These are phyloP conservation scores for Lochmaea capreae DNA, from an alignment of 2,888 invertebrate genomes.

Conservation along the genomic window DNA sequence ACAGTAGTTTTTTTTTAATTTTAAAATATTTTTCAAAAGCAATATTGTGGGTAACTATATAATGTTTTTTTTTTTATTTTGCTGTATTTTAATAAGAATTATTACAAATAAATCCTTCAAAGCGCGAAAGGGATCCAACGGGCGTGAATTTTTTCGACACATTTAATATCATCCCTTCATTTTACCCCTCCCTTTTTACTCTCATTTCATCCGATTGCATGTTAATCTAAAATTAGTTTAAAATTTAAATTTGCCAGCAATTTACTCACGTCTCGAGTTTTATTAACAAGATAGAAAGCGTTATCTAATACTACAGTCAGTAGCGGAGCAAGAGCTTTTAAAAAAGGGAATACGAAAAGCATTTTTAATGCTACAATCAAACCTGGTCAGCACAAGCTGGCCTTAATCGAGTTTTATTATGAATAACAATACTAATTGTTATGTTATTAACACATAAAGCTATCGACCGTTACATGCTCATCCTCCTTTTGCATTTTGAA, in stretches of 20 bases:
- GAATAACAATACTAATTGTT: too few species aligned
- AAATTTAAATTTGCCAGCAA: constrained; percentile 44
- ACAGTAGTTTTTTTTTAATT: too few species aligned
- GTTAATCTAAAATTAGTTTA: constrained; percentile 43
- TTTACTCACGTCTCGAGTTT: constrained; percentile 41
- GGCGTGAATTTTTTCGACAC: constrained; percentile 14
- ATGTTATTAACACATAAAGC: too few species aligned
- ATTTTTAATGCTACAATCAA: too few species aligned
- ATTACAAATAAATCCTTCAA: neutral
- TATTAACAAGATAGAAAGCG: constrained; percentile 42
- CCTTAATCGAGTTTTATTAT: too few species aligned
- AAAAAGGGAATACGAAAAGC: neutral
- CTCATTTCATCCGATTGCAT: constrained; percentile 25
- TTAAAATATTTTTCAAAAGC: too few species aligned
- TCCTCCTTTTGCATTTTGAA: too few species aligned
- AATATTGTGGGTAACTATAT: too few species aligned
- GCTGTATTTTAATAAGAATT: neutral
- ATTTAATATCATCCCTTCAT: constrained; percentile 11
- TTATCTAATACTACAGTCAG: constrained; percentile 35
- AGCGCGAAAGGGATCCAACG: neutral
- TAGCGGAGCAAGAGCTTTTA: neutral
- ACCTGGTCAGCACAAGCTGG: too few species aligned
- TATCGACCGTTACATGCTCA: too few species aligned
- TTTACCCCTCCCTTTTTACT: constrained; percentile 3
- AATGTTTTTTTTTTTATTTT: too few species aligned